Base-by-base conservation (phyloP, 2,113 vertebrate genomes). In the Theristicus caerulescens region DNA sequence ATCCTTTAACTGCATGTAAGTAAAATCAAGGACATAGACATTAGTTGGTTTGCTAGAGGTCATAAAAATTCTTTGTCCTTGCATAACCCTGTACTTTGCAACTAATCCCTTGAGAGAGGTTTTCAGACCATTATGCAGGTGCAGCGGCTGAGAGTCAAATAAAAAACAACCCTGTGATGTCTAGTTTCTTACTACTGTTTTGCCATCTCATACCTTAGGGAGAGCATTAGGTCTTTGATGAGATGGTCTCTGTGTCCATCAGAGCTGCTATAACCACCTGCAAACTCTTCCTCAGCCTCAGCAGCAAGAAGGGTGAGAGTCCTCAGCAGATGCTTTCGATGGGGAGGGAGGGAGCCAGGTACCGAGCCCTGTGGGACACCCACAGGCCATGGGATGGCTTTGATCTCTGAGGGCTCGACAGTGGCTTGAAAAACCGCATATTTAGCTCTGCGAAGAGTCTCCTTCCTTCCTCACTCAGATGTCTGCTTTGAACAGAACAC, bases 311-410 rank as follows among this genome's bases (percentile, higher is more conserved):
- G 29, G 5, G 52, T 21, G 42, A 57, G 14, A 6, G 67, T 44
- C 24, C 42, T n/a, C 3, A 1, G 8, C 13, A 32, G 55, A 19
- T 16, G 61, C 6, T 46, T n/a, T 34, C 2, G 1, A 1, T 21
- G 58, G 47, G 15, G 16, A 64, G 14, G 21, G n/a, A 64, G 44
- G 49, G 25, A 57, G 42, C 5, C 17, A 19, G 44, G 32, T 54
- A 21, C n/a, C 1, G 6, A 71, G 57, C 64, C n/a, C 32, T 51
- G 44, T 21, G 65, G n/a, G 64, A 27, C 20, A 81, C 10, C 13
- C 36, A 13, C 13, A 54, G 62, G 19, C 20, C 46, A 11, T 7
- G 51, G 40, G 51, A 29, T 71, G 51, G 11, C 40, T 77, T 91
- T 52, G 22, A 16, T 55, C 42, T 81, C 82, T 16, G 29, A 24